Base-by-base conservation (phyloP, 2,888 invertebrate species). In the Drosophila cognata region DNA sequence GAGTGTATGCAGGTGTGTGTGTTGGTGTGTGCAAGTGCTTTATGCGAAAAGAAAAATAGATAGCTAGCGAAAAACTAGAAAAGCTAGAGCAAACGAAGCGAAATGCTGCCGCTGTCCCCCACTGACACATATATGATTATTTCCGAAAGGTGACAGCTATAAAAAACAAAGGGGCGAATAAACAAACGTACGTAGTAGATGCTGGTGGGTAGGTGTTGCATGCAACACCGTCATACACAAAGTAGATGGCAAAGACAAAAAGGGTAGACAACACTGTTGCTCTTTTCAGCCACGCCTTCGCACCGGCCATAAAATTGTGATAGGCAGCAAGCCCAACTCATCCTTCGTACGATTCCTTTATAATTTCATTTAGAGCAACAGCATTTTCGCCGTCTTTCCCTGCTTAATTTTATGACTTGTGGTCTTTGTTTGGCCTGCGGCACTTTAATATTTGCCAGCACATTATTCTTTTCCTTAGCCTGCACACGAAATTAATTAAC, bases 141-240 rank as follows among this genome's bases (percentile, higher is more conserved):
- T 88, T 90, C 90, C 89, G 89, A 88, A 90, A 88, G 90, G 87
- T 88, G 90, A 88, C 90, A 90, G 84, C 90, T 82, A 85, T 89
- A 85, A 85, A 85, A 85, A 82, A 77, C 38, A 57, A 57, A 43
- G 57, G 71, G 77, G 61, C 80, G 73, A 72, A 71, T 81, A 81
- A 73, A 71, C 74, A 76, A 73, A 57, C 48, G 48, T 50, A 68
- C 55, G 25, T 25, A 21, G 8, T 33, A 16, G 8, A 21, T 33
- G 46, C 7, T 18, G 43, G 18, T 28, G 56, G 38, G 38, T 13
- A 56, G 56, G 46, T 52, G 64, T 31, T 38, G 35, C 51, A 41
- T 46, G 41, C 21, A 35, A 36, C n/a, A 33, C 50, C 52, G 28
- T n/a, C n/a, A 4, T 3, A 66, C 29, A 84, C 78, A 86, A 81